Conservation (phyloP, 2,888 invertebrate genomes). For the Timema cristinae region DNA sequence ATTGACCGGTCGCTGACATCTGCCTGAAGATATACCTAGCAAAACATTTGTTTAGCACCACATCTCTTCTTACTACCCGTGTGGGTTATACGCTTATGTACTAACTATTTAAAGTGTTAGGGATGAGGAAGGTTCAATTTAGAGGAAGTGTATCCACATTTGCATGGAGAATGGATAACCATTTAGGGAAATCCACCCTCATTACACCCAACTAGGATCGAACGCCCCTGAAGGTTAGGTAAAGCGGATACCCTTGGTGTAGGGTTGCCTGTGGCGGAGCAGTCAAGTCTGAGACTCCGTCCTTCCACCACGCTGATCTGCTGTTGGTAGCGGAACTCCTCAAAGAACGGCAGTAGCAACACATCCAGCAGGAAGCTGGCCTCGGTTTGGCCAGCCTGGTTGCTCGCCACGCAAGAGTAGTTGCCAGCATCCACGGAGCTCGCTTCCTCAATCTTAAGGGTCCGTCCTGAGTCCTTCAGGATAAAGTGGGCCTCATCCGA, state of each 20-base stretch:
- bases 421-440: constrained; percentile 47
- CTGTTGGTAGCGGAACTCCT: constrained; percentile 29
- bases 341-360: constrained; percentile 49
- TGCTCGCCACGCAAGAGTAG: constrained; percentile 58
- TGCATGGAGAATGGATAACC: no score
- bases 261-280: constrained; percentile 48
- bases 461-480: constrained; percentile 30
- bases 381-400: constrained; percentile 54
- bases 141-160: no score
- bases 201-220: no score
- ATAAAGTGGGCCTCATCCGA: constrained; percentile 32
- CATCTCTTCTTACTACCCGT: no score
- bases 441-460: constrained; percentile 33
- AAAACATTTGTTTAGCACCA: no score
- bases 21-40: no score
- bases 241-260: constrained; percentile 42
- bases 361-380: constrained; percentile 53
- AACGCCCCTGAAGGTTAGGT: no score
- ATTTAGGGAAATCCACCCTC: no score
- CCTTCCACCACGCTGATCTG: constrained; percentile 17
- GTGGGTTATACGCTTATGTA: no score
- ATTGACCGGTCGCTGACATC: no score
- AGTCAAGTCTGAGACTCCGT: constrained; percentile 47
- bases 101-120: no score
- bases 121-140: no score